phyloP scores from a whole-genome alignment of 2,888 invertebrate genomes.

The Furcula furcula region DNA sequence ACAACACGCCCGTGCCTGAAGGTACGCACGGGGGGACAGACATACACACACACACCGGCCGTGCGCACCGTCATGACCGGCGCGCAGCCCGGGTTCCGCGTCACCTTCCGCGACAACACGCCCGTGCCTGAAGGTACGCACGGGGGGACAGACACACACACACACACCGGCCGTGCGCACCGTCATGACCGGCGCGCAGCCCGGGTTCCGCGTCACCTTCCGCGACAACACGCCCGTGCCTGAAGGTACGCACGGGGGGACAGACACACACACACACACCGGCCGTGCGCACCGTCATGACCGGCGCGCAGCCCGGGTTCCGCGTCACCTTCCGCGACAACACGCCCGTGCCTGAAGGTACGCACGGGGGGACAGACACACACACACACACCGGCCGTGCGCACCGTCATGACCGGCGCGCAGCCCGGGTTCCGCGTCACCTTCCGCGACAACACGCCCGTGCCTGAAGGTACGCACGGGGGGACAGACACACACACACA shows the following conservation, averaged over 20 bases:
- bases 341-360: slow-evolving; percentile 83
- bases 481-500: background rate
- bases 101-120: slow-evolving; percentile 87
- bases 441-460: slow-evolving; percentile 86
- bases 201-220: slow-evolving; percentile 85
- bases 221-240: slow-evolving; percentile 87
- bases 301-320: slow-evolving; percentile 58
- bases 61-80: slow-evolving; percentile 72
- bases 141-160: background rate
- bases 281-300: slow-evolving; percentile 77
- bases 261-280: background rate
- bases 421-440: slow-evolving; percentile 83
- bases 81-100: slow-evolving; percentile 70
- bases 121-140: slow-evolving; percentile 82
- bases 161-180: slow-evolving; percentile 71
- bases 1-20: slow-evolving; percentile 86
- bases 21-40: slow-evolving; percentile 12
- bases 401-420: slow-evolving; percentile 54
- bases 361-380: background rate
- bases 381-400: slow-evolving; percentile 56
- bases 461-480: slow-evolving; percentile 72
- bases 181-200: slow-evolving; percentile 39
- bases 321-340: slow-evolving; percentile 87
- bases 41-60: slow-evolving; percentile 6
- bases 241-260: slow-evolving; percentile 20